These are phyloP conservation scores for Burhinus oedicnemus DNA, from an alignment of 2,113 vertebrate species.

Conservation along the genomic window DNA sequence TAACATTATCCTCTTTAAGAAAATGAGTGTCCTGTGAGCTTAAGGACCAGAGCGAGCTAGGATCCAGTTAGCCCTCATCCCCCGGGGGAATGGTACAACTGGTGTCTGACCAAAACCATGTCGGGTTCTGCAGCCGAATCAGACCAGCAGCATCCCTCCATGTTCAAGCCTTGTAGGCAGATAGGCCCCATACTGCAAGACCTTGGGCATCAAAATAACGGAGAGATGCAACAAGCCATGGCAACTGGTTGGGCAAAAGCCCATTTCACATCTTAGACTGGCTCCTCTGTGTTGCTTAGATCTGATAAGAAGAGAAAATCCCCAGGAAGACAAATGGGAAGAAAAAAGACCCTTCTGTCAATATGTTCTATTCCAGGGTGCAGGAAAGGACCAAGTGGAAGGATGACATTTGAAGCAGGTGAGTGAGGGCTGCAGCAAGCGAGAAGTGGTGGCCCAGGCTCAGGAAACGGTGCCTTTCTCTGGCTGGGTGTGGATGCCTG, in stretches of 20 bases:
- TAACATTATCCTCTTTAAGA: neutral
- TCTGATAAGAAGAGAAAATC: neutral
- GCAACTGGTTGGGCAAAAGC: neutral
- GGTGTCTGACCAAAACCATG: neutral
- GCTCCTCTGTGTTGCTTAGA: neutral
- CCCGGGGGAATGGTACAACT: neutral
- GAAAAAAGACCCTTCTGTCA: neutral
- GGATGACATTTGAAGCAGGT: neutral
- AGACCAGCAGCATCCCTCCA: neutral
- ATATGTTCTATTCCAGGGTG: neutral
- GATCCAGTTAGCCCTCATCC: neutral
- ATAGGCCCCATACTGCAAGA: neutral
- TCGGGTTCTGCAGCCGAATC: neutral
- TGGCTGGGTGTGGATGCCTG: neutral
- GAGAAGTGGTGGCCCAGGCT: fast-evolving
- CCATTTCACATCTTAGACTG: neutral
- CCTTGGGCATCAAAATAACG: neutral
- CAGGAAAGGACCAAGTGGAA: neutral
- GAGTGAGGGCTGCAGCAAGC: neutral
- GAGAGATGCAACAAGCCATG: neutral
- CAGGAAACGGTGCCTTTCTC: neutral
- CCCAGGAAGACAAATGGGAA: neutral
- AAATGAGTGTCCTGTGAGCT: neutral
- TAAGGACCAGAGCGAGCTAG: neutral
- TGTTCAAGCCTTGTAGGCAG: neutral